phyloP scores from a whole-genome alignment of 2,888 invertebrate genomes.

The Xestia c-nigrum region DNA sequence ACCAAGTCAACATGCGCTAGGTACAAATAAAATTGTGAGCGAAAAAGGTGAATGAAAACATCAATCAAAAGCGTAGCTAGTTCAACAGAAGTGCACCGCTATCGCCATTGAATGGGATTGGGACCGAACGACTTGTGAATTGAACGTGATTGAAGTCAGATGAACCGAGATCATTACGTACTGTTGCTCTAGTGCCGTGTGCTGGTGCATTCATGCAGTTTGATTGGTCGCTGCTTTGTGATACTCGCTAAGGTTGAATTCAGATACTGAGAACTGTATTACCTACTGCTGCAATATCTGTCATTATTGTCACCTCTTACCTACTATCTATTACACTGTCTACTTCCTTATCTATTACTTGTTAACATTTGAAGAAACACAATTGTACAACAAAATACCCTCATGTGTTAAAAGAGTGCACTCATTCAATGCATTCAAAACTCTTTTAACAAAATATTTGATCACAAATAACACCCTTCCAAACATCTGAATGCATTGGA shows the following conservation, averaged over 20 bases:
- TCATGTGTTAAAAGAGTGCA: too few relatives aligned
- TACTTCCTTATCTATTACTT: neutral
- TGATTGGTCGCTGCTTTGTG: conserved; percentile 51
- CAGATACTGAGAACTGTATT: conserved; percentile 17
- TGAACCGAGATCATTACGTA: conserved; percentile 68
- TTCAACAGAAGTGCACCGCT: conserved; percentile 46
- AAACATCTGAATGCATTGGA: too few relatives aligned
- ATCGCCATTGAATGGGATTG: conserved; percentile 57
- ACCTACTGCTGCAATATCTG: neutral
- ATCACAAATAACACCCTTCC: too few relatives aligned
- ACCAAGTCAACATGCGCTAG: neutral
- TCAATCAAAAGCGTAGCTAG: conserved; percentile 52
- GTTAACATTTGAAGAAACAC: too few relatives aligned
- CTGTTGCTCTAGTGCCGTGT: conserved; percentile 45
- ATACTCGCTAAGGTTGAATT: conserved; percentile 34
- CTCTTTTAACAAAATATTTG: too few relatives aligned
- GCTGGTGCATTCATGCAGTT: conserved; percentile 35
- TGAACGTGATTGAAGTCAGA: conserved; percentile 69
- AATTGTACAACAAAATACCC: too few relatives aligned
- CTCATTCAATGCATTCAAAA: too few relatives aligned
- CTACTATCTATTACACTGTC: neutral
- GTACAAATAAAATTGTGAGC: conserved; percentile 41
- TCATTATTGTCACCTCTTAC: neutral
- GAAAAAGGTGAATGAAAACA: conserved; percentile 52
- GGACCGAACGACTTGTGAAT: conserved; percentile 65